A percentile compares a stretch with the other conserved stretches of the same genome.
These are phyloP conservation scores for Drosophila subsilvestris DNA, from an alignment of 2,888 invertebrate genomes.

Conservation along the genomic window DNA sequence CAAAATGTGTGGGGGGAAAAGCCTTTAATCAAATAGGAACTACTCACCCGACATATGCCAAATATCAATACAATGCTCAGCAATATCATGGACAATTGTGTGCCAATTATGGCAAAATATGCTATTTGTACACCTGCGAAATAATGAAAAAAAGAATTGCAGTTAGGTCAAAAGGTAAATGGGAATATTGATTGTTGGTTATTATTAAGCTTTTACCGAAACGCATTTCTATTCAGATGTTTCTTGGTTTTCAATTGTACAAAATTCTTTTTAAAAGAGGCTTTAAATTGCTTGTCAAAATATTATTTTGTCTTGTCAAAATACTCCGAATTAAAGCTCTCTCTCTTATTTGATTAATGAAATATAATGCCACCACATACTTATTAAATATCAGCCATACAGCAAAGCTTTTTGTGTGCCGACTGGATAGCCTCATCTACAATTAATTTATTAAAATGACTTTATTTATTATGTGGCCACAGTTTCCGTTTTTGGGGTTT, in stretches of 20 bases:
- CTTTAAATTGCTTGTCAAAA: no score
- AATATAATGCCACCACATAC: not conserved
- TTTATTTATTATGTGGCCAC: slow-evolving; percentile 48
- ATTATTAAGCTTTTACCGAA: not conserved
- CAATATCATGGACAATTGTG: slow-evolving; percentile 91
- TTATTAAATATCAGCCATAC: not conserved
- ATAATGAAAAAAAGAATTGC: slow-evolving; percentile 57
- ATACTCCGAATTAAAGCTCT: slow-evolving; percentile 4
- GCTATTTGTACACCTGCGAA: slow-evolving; percentile 92
- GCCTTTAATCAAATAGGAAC: slow-evolving; percentile 46
- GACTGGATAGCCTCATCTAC: slow-evolving; percentile 15
- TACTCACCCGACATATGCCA: slow-evolving; percentile 90
- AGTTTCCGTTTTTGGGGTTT: slow-evolving; percentile 26
- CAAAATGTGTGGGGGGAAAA: slow-evolving; percentile 37
- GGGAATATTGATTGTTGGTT: not conserved
- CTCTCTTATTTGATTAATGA: not conserved
- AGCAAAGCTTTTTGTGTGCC: not conserved
- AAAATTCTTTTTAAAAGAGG: not conserved
- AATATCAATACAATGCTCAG: slow-evolving; percentile 89
- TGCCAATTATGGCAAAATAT: slow-evolving; percentile 91
- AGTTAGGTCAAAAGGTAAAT: not conserved
- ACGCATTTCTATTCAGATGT: not conserved
- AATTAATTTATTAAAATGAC: slow-evolving; percentile 58
- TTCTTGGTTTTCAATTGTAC: not conserved
- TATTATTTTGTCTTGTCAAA: not conserved